Evolutionary conservation across 2,797 vertebrate species (phyloP).

Genomic region (Hirundo rustica): DNA sequence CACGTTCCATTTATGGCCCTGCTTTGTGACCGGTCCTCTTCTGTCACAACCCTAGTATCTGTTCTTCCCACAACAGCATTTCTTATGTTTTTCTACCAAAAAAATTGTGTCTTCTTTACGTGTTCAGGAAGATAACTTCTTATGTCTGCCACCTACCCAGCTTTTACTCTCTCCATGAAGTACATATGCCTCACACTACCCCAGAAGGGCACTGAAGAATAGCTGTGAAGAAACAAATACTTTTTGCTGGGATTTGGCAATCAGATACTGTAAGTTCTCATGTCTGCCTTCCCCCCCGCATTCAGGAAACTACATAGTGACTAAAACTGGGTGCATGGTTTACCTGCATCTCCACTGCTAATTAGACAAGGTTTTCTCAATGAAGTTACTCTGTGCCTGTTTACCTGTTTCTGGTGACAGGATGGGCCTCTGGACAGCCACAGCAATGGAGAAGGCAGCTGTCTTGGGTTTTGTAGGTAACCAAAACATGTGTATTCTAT

Average conservation of each 20-base stretch:
- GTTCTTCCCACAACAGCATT: neutral
- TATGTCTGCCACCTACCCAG: slow-evolving; percentile 19
- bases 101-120: neutral
- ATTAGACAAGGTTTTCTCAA: neutral
- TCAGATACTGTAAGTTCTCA: neutral
- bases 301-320: neutral
- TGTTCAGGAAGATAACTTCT: neutral
- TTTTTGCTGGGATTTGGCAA: neutral
- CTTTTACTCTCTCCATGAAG: neutral
- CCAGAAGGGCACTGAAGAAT: slow-evolving; percentile 23
- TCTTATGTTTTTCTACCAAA: neutral
- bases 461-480: too few species aligned
- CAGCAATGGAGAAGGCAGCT: neutral
- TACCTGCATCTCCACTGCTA: neutral
- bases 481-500: too few species aligned
- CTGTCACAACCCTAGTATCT: neutral
- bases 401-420: neutral
- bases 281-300: neutral
- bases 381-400: neutral
- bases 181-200: slow-evolving; percentile 5
- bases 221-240: neutral
- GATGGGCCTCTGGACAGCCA: accelerated
- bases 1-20: neutral
- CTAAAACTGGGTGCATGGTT: neutral
- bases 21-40: neutral